Evolutionary conservation across 2,113 vertebrate genomes (phyloP).

Genomic region (Eubucco bourcierii): DNA sequence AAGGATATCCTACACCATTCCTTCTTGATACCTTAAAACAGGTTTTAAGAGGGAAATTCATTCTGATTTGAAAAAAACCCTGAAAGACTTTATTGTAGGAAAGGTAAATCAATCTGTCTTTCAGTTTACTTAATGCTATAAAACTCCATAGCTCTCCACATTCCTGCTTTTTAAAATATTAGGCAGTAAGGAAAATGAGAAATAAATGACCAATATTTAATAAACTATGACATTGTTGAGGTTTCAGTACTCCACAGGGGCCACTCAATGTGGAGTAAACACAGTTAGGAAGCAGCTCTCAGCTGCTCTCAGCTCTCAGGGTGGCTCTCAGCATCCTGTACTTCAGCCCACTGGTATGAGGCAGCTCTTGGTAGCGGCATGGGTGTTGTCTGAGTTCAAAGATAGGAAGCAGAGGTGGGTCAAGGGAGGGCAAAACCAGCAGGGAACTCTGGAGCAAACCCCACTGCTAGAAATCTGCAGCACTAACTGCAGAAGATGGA

Average conservation of each 20-base stretch:
- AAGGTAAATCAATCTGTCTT: conserved; percentile 11
- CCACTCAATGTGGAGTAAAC: background rate
- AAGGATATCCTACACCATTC: background rate
- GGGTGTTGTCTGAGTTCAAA: rapidly evolving
- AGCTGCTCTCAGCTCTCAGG: background rate
- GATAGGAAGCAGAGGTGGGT: background rate
- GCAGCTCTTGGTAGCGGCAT: rapidly evolving
- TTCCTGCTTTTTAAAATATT: background rate
- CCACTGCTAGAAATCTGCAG: background rate
- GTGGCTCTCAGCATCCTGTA: rapidly evolving
- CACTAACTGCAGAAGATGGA: background rate
- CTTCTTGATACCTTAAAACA: background rate
- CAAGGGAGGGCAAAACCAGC: background rate
- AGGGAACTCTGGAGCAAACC: background rate
- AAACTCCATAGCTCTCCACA: background rate
- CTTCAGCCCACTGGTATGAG: rapidly evolving
- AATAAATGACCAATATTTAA: conserved; percentile 17
- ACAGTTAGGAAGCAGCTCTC: background rate
- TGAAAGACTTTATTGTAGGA: background rate
- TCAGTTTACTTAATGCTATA: background rate
- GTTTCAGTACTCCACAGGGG: rapidly evolving
- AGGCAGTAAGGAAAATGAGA: background rate
- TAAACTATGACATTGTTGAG: background rate
- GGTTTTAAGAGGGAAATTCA: conserved; percentile 13
- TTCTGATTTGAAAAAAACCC: background rate